Evolutionary conservation across 2,113 vertebrate species (phyloP).

Genomic region (Potamarius usumacintae): DNA sequence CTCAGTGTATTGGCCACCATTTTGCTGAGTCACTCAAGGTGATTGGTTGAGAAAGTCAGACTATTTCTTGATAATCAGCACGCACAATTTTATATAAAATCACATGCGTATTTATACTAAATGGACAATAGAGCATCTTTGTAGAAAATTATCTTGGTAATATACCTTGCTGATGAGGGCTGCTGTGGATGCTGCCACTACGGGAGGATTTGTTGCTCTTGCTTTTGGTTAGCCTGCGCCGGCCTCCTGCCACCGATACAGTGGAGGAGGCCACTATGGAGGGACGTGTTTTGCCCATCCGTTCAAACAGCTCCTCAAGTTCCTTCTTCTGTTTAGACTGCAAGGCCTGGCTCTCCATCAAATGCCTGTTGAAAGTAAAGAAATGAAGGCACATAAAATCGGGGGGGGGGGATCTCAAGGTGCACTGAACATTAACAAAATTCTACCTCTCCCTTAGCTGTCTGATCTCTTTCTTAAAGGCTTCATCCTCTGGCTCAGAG

Average conservation of each 20-base stretch:
- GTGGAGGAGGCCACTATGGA: constrained; percentile 82
- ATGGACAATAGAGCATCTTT: neutral
- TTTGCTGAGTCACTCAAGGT: too few relatives aligned
- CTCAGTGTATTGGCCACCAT: too few relatives aligned
- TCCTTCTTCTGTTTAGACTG: constrained; percentile 90
- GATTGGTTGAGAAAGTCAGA: too few relatives aligned
- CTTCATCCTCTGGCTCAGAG: constrained; percentile 89
- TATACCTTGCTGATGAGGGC: constrained; percentile 82
- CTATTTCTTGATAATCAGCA: too few relatives aligned
- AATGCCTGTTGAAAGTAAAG: constrained; percentile 76
- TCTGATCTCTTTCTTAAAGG: constrained; percentile 84
- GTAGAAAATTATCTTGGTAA: neutral
- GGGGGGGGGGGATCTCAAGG: neutral
- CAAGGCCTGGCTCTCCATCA: constrained; percentile 88
- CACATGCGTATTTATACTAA: too few relatives aligned
- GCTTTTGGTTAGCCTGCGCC: constrained; percentile 83
- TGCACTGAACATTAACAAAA: neutral
- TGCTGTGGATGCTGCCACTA: constrained; percentile 80
- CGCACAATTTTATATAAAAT: too few relatives aligned
- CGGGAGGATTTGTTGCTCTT: constrained; percentile 86
- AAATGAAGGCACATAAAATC: neutral
- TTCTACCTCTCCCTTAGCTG: constrained; percentile 86
- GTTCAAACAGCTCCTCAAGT: constrained; percentile 82
- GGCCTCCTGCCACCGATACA: constrained; percentile 82
- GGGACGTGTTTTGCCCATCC: constrained; percentile 82